phyloP scores from a whole-genome alignment of 2,113 vertebrate genomes.

The Agapornis roseicollis region DNA sequence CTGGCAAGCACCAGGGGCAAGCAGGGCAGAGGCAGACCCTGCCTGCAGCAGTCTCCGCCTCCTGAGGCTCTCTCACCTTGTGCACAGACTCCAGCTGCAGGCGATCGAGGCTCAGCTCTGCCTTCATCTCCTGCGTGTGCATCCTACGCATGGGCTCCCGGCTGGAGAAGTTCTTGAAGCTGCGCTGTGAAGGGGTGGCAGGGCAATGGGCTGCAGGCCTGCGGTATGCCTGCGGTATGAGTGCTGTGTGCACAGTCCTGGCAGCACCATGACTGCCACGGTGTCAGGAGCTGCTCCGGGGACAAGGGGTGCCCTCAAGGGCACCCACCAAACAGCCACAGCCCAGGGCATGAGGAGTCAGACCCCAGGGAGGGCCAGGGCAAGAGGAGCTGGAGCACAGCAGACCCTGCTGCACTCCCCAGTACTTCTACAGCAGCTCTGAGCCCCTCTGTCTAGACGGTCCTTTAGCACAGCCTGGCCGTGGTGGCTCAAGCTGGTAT shows the following conservation, averaged over 20 bases:
- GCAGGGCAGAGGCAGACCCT: neutral
- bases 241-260: accelerated
- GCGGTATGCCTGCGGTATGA: accelerated
- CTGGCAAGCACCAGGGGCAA: neutral
- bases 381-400: neutral
- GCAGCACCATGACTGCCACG: too few species aligned
- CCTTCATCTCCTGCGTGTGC: slow-evolving; percentile 77
- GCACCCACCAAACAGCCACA: neutral
- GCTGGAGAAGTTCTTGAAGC: slow-evolving; percentile 70
- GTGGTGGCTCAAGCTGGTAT: neutral
- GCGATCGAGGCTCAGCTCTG: slow-evolving; percentile 77
- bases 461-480: neutral
- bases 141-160: slow-evolving; percentile 80
- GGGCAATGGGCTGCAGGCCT: accelerated
- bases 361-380: neutral
- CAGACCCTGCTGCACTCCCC: neutral
- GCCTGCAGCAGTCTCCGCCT: neutral
- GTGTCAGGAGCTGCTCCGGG: neutral
- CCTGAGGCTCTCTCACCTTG: slow-evolving; percentile 76
- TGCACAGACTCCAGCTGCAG: slow-evolving; percentile 86
- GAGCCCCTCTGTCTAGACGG: too few species aligned
- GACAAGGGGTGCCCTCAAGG: accelerated
- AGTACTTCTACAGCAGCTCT: neutral
- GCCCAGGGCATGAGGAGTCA: neutral
- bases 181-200: slow-evolving; percentile 59